A percentile compares a stretch with the other conserved stretches of the same genome.
These are phyloP conservation scores for Melanotaenia maccullochi DNA, from an alignment of 2,797 vertebrate species.

Conservation along the genomic window DNA sequence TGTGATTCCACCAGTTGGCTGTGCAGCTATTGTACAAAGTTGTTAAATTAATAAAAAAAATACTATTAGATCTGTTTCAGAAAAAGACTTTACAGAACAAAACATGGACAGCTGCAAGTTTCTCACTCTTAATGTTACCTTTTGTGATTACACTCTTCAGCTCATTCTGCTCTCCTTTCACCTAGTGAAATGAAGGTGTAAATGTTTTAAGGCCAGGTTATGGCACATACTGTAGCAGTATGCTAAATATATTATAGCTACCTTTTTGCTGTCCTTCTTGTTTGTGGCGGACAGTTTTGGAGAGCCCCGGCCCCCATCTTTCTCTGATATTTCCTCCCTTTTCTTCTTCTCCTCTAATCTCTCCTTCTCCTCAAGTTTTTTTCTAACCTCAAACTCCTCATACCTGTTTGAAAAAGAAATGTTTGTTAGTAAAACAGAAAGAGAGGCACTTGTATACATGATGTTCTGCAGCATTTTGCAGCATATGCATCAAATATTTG, in stretches of 20 bases:
- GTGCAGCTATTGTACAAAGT: slow-evolving; percentile 44
- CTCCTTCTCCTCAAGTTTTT: slow-evolving; percentile 94
- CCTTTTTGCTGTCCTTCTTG: slow-evolving; percentile 88
- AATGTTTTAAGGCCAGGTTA: not conserved
- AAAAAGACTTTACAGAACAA: no score
- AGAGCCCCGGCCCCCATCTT: slow-evolving; percentile 71
- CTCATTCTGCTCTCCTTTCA: slow-evolving; percentile 88
- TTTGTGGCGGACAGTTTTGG: slow-evolving; percentile 78
- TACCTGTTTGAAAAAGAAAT: slow-evolving; percentile 82
- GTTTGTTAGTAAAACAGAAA: not conserved
- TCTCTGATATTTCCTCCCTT: slow-evolving; percentile 83
- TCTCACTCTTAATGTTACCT: slow-evolving; percentile 76
- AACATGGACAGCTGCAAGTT: not conserved
- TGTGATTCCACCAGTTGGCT: slow-evolving; percentile 84
- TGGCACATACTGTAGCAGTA: not conserved
- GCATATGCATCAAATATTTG: not conserved
- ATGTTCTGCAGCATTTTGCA: not conserved
- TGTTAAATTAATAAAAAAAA: slow-evolving; percentile 6
- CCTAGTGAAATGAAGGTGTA: slow-evolving; percentile 64
- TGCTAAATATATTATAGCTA: slow-evolving; percentile 53
- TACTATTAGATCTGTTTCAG: not conserved
- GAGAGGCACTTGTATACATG: not conserved
- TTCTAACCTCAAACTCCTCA: slow-evolving; percentile 95
- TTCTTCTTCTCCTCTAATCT: slow-evolving; percentile 88
- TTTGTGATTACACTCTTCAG: slow-evolving; percentile 77